Conservation (phyloP, 2,113 vertebrate genomes). For the Notothenia rossii region DNA sequence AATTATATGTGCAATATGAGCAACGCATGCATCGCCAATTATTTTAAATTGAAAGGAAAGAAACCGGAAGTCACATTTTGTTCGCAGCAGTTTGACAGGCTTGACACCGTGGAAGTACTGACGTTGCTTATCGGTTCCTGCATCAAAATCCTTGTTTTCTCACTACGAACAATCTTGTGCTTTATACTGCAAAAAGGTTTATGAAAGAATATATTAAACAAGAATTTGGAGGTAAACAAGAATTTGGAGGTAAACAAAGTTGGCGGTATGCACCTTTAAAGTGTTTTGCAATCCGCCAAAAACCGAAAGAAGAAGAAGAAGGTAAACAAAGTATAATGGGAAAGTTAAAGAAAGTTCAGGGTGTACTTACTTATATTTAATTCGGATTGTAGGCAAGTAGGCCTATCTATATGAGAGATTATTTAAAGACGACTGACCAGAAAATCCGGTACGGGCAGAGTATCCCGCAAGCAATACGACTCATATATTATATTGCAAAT, state of each 20-base stretch:
- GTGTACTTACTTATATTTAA: background rate
- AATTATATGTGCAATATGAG: fast-evolving
- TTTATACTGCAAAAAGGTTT: background rate
- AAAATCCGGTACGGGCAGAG: too few species aligned
- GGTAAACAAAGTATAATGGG: background rate
- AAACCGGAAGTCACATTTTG: background rate
- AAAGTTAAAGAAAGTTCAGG: background rate
- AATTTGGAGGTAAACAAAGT: too few species aligned
- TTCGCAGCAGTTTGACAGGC: background rate
- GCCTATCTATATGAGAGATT: background rate
- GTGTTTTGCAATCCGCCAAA: too few species aligned
- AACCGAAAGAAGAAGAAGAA: too few species aligned
- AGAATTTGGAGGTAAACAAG: background rate
- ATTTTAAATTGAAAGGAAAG: constrained; percentile 49
- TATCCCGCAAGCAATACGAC: too few species aligned
- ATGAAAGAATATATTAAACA: background rate
- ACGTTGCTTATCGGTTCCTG: constrained; percentile 27
- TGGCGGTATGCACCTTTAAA: too few species aligned
- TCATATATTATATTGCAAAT: too few species aligned
- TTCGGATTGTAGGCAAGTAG: background rate
- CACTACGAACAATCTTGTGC: background rate
- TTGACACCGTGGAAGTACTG: constrained; percentile 48
- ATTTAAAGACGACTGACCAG: too few species aligned
- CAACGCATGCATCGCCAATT: fast-evolving
- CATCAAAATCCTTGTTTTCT: background rate